These are phyloP conservation scores for Proterorhinus semilunaris DNA, from an alignment of 2,113 vertebrate genomes.

Conservation along the genomic window DNA sequence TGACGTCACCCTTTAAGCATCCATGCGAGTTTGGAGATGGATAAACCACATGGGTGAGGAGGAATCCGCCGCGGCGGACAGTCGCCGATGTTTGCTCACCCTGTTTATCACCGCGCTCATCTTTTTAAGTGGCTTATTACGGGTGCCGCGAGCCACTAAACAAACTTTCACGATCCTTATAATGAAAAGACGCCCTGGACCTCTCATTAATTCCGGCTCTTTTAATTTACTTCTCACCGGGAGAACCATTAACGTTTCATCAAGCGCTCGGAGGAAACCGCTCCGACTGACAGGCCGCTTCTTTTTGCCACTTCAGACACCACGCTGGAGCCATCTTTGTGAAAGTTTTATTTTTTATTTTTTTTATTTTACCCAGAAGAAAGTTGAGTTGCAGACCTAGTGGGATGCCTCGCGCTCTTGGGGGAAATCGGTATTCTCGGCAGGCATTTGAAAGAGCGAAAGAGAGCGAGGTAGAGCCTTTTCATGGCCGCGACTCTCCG, in stretches of 20 bases:
- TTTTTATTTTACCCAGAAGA: conserved; percentile 30
- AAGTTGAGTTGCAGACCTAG: conserved; percentile 35
- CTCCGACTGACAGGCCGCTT: conserved; percentile 54
- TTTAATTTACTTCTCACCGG: conserved; percentile 7
- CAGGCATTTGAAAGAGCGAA: conserved; percentile 25
- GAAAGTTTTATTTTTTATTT: conserved; percentile 5
- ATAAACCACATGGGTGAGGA: not conserved
- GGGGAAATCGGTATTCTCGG: conserved; percentile 60
- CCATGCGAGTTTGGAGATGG: too few relatives aligned
- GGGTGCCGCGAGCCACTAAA: not conserved
- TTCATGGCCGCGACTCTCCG: conserved; percentile 55
- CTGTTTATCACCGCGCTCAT: not conserved
- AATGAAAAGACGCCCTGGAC: not conserved
- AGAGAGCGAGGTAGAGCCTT: conserved; percentile 40
- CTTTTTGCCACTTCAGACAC: conserved; percentile 19
- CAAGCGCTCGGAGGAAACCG: not conserved
- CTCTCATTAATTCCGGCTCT: conserved; percentile 2
- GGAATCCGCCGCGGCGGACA: not conserved
- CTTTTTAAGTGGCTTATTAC: not conserved
- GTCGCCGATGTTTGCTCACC: not conserved
- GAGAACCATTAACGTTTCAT: conserved; percentile 2
- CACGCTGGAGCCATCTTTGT: conserved; percentile 43
- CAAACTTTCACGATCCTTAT: conserved; percentile 1
- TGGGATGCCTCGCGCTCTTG: conserved; percentile 46
- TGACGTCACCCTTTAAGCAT: too few relatives aligned